A percentile compares a stretch with the other conserved stretches of the same genome.
These are phyloP conservation scores for Elysia crispata DNA, from an alignment of 2,888 invertebrate species.

Conservation along the genomic window DNA sequence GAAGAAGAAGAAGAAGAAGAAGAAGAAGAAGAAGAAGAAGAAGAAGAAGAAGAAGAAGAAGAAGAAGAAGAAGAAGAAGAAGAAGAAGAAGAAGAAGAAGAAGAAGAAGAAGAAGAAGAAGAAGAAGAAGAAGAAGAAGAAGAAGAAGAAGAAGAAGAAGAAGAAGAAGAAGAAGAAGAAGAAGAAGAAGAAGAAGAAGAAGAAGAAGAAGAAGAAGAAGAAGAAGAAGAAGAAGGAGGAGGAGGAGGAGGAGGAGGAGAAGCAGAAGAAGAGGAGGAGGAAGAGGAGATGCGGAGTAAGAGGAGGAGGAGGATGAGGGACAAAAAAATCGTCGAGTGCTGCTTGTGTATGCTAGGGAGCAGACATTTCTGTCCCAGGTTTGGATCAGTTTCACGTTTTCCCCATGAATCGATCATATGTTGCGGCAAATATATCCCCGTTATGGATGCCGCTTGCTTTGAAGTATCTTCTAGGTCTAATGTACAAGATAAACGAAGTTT, in stretches of 20 bases:
- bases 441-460: too few relatives aligned
- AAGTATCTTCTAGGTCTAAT: too few relatives aligned
- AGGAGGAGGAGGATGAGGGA: not conserved
- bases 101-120: not conserved
- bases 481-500: too few relatives aligned
- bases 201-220: not conserved
- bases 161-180: constrained; percentile 9
- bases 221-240: not conserved
- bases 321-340: not conserved
- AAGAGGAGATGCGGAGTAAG: not conserved
- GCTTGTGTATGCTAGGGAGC: not conserved
- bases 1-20: not conserved
- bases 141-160: not conserved
- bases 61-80: not conserved
- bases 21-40: not conserved
- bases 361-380: too few relatives aligned
- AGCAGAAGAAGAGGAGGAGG: not conserved
- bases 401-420: too few relatives aligned
- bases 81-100: not conserved
- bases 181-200: not conserved
- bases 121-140: constrained; percentile 15
- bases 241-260: not conserved
- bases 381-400: too few relatives aligned
- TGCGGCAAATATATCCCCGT: too few relatives aligned
- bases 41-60: not conserved